Base-by-base conservation (phyloP, 2,113 vertebrate species). In the Brienomyrus brachyistius region DNA sequence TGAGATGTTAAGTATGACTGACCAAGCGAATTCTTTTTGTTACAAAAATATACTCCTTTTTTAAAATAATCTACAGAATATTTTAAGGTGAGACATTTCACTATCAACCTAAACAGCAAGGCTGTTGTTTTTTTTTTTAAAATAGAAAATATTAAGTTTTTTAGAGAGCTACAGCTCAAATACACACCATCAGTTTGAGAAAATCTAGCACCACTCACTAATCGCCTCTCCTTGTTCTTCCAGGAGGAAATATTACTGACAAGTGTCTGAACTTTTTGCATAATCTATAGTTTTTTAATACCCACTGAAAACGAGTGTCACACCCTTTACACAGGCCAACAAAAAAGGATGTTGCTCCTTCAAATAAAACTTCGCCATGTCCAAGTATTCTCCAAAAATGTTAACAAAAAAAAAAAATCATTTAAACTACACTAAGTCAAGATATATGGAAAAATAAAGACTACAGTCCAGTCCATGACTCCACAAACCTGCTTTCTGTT, bases 341-440 rank as follows among this genome's bases (percentile, higher is more conserved):
- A 95, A 97, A 96, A 97, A 96, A 92, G 92, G 93, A 94, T 93
- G 92, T 93, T 94, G 94, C 94, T 96, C 96, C 95, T 96, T 93
- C 92, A 95, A 96, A 95, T 95, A 95, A 96, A 94, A 48, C 90
- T 95, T 92, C 94, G 93, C 93, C 95, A 97, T 95, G 95, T 97
- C 96, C 97, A 97, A 96, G 96, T 95, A 96, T 96, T 96, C 96
- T 94, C 94, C 87, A 56, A 95, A 96, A 96, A 94, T 96, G 93
- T 95, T 95, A 95, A 96, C 95, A 93, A 80, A 80, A 40, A 40
- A 40, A 21, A n/a, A 62, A 96, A 88, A 89, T 92, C 94, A 56
- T 94, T 96, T 95, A 96, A 97, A 97, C 96, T 97, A 97, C 97
- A 96, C 94, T 97, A 96, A 96, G 94, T 94, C 92, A 96, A 95